A percentile compares a stretch with the other conserved stretches of the same genome.
Evolutionary conservation across 2,888 invertebrate species (phyloP).

Genomic region (Eupithecia inturbata): DNA sequence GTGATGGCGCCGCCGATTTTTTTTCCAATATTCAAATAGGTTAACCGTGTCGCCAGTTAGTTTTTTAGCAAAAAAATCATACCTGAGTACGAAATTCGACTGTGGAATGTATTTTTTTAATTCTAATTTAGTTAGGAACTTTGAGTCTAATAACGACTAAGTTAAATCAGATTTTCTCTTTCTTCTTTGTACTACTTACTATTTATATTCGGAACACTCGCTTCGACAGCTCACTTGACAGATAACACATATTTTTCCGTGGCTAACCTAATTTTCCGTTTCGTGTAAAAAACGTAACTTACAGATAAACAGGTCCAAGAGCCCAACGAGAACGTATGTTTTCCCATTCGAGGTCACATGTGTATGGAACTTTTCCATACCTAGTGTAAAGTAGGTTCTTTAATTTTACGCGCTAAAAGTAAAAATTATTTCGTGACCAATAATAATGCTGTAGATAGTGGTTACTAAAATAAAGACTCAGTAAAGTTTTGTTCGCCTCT

Average conservation of each 20-base stretch:
- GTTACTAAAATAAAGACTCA: background rate
- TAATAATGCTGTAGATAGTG: background rate
- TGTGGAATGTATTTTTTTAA: no score
- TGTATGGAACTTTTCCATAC: constrained; percentile 1
- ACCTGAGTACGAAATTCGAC: no score
- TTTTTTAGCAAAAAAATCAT: background rate
- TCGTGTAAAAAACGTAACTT: background rate
- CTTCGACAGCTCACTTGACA: constrained; percentile 5
- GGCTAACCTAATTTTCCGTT: background rate
- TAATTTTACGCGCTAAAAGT: background rate
- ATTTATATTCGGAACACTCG: background rate
- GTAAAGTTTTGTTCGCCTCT: background rate
- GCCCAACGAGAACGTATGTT: background rate
- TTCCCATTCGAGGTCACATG: constrained; percentile 5
- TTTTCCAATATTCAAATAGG: background rate
- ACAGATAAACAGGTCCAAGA: background rate
- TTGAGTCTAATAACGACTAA: no score
- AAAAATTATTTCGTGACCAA: background rate
- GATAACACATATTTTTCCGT: background rate
- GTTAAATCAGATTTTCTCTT: background rate
- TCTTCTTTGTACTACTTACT: background rate
- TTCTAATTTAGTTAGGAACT: no score
- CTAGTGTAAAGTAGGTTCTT: background rate
- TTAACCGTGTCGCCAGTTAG: background rate
- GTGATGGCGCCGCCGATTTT: background rate